A percentile compares a stretch with the other conserved stretches of the same genome.
Evolutionary conservation across 2,888 invertebrate genomes (phyloP).

Genomic region (Mythimna albipuncta): DNA sequence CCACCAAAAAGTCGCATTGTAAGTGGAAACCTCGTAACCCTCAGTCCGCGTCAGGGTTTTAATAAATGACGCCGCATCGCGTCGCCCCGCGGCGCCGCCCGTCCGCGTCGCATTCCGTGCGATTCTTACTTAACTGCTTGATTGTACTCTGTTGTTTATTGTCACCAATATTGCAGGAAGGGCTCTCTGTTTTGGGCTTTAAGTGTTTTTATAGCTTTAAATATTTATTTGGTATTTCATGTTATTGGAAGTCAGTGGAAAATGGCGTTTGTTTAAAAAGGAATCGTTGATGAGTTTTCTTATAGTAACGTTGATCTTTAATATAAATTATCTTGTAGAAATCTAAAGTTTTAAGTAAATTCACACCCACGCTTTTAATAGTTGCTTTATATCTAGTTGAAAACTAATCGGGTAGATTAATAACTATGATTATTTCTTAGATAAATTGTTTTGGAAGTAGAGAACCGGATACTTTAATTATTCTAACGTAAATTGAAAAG

Average conservation of each 20-base stretch:
- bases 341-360: too few relatives aligned
- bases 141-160: slow-evolving; percentile 87
- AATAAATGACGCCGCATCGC: slow-evolving; percentile 82
- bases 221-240: slow-evolving; percentile 36
- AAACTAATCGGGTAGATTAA: too few relatives aligned
- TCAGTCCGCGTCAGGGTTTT: slow-evolving; percentile 70
- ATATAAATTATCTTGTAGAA: too few relatives aligned
- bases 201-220: slow-evolving; percentile 41
- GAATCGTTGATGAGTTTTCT: neutral
- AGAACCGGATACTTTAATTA: neutral
- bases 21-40: slow-evolving; percentile 56
- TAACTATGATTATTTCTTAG: too few relatives aligned
- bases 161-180: slow-evolving; percentile 82
- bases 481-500: neutral
- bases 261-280: neutral
- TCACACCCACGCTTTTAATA: too few relatives aligned
- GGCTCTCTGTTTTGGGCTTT: slow-evolving; percentile 44
- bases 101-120: slow-evolving; percentile 77
- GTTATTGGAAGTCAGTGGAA: neutral
- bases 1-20: slow-evolving; percentile 46
- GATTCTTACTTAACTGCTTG: slow-evolving; percentile 87
- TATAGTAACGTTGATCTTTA: too few relatives aligned
- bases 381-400: too few relatives aligned
- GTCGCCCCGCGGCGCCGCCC: slow-evolving; percentile 20
- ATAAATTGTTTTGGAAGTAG: too few relatives aligned